These are phyloP conservation scores for Hyposoter didymator DNA, from an alignment of 2,888 invertebrate genomes.

Conservation along the genomic window DNA sequence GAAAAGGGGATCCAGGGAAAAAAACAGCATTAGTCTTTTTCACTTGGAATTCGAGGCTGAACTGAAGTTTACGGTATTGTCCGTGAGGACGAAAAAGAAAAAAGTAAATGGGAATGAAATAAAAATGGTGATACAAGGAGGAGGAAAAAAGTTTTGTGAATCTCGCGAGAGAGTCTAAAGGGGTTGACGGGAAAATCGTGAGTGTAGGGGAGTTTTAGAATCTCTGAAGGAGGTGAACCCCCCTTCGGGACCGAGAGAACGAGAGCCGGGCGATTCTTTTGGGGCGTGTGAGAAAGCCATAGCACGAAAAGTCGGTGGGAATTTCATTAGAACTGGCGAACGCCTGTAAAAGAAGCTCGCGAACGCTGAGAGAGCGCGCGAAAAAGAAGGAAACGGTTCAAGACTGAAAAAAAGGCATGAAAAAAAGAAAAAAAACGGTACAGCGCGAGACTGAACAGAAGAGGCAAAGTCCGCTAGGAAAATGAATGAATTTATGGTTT, in stretches of 20 bases:
- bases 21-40: neutral
- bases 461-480: slow-evolving; percentile 31
- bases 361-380: slow-evolving; percentile 16
- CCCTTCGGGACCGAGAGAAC: slow-evolving; percentile 20
- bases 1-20: neutral
- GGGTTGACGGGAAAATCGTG: slow-evolving; percentile 55
- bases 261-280: slow-evolving; percentile 29
- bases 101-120: slow-evolving; percentile 26
- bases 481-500: slow-evolving; percentile 77
- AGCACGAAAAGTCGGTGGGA: slow-evolving; percentile 67
- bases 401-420: slow-evolving; percentile 33
- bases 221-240: slow-evolving; percentile 36
- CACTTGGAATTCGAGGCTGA: neutral
- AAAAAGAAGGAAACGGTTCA: slow-evolving; percentile 9
- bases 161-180: slow-evolving; percentile 51
- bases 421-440: slow-evolving; percentile 23
- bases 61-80: neutral
- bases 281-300: slow-evolving; percentile 45
- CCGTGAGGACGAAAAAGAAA: slow-evolving; percentile 2
- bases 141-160: slow-evolving; percentile 61
- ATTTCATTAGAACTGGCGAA: slow-evolving; percentile 74
- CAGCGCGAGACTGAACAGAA: slow-evolving; percentile 40
- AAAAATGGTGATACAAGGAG: slow-evolving; percentile 54
- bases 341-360: slow-evolving; percentile 45
- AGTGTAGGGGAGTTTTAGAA: slow-evolving; percentile 35